Evolutionary conservation across 2,888 invertebrate genomes (phyloP), one percentile per base, ranked within the genome.

Genomic region (Caradrina clavipalpis): DNA sequence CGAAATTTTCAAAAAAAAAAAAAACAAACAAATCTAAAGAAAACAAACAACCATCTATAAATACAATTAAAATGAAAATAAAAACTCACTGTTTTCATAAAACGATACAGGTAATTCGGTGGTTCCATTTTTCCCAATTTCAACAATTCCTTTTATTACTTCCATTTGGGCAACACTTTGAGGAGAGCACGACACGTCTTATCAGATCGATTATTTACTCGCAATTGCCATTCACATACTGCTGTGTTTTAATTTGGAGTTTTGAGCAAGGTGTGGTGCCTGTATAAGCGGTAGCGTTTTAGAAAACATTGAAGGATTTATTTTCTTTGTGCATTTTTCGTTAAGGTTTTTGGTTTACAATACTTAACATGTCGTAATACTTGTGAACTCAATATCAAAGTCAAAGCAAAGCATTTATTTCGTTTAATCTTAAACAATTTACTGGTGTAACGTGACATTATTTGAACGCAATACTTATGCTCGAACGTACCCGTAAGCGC

Each of bases 11-110:
- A 13, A 13, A 13, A 42, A 13, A 42, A 42, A 42, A 42, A 13
- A 42, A 42, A 26, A 26, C 4, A 3, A 26, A 13, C 13, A 42
- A 8, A 13, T 13, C 39, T 42, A 13, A 2, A 42, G 15, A 15
- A n/a, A n/a, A n/a, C n/a, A n/a, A n/a, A n/a, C n/a, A n/a, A n/a
- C n/a, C n/a, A n/a, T n/a, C n/a, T n/a, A n/a, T 42, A 35, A 35
- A 8, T 35, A 35, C 8, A 8, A 8, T 35, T 35, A 8, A 35
- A 35, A 35, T 8, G 3, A 45, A 21, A 31, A 53, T 0, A 13
- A 59, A 35, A 35, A 66, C 73, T 73, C 17, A 73, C 73, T 69
- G 49, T 69, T 73, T 54, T 45, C 57, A 17, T 26, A 17, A 60
- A 75, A 17, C 15, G 47, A 49, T 22, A 15, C 22, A 13, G 22